Conservation (phyloP, 1,140 invertebrate species). For the Trigoniulus corallinus region DNA sequence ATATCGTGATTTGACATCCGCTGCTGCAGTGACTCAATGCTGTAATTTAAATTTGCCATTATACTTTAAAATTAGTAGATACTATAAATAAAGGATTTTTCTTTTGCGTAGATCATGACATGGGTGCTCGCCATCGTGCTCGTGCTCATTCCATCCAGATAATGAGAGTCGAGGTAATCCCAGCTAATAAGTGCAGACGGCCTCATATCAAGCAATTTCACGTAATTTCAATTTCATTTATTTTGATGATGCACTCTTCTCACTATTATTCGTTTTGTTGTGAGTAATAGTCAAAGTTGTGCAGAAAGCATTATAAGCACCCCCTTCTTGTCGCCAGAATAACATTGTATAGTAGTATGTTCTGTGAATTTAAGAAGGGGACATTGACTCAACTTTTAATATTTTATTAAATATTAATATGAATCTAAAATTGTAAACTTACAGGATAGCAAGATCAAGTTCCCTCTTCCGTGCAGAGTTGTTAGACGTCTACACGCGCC, state of each 20-base stretch:
- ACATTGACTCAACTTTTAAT: not conserved
- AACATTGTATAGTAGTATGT: not conserved
- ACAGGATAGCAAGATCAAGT: slow-evolving; percentile 70
- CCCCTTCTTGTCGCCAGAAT: not conserved
- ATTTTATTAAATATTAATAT: not conserved
- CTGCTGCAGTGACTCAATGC: slow-evolving; percentile 93
- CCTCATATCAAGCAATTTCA: slow-evolving; percentile 97
- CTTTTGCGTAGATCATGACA: slow-evolving; percentile 57
- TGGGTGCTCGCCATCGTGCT: slow-evolving; percentile 96
- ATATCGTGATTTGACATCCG: slow-evolving; percentile 88
- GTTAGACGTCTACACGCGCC: slow-evolving; percentile 28
- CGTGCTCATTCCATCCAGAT: slow-evolving; percentile 94
- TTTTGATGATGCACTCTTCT: not conserved
- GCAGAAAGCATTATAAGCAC: no score
- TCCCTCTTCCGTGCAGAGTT: slow-evolving; percentile 81
- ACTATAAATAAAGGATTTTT: not conserved
- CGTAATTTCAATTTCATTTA: slow-evolving; percentile 25
- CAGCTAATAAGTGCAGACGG: slow-evolving; percentile 70
- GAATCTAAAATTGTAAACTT: no score
- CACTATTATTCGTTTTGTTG: not conserved
- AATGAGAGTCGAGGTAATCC: slow-evolving; percentile 86
- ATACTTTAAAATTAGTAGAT: not conserved
- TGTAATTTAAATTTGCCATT: slow-evolving; percentile 32
- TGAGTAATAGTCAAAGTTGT: not conserved
- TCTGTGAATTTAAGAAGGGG: not conserved